phyloP scores from a whole-genome alignment of 1,140 invertebrate genomes.

The Drosophila sproati region DNA sequence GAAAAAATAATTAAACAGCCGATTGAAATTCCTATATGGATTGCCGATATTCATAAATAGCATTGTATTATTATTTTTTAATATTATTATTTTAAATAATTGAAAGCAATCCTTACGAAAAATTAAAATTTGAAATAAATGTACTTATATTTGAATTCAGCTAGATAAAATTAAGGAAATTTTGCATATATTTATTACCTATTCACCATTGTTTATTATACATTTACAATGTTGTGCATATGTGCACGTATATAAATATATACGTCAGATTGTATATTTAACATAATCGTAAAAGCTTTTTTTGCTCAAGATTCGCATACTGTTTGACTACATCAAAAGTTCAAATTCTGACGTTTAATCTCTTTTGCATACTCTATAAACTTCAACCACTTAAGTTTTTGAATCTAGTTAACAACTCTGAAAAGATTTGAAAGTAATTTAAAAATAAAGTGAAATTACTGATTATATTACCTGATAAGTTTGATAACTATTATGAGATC shows the following conservation, averaged over 20 bases:
- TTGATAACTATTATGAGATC: too few species aligned
- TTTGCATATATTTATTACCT: background rate
- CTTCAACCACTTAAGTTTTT: background rate
- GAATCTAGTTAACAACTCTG: too few species aligned
- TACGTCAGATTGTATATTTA: background rate
- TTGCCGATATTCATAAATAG: conserved; percentile 43
- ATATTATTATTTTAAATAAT: conserved; percentile 23
- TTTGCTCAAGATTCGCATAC: conserved; percentile 37
- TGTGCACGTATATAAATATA: too few species aligned
- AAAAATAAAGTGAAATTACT: too few species aligned
- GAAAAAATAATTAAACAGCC: background rate
- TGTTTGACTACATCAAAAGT: conserved; percentile 35
- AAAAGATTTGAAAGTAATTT: too few species aligned
- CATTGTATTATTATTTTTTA: conserved; percentile 15
- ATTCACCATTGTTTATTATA: background rate
- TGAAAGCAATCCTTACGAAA: background rate
- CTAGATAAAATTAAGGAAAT: too few species aligned
- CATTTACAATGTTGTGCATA: too few species aligned
- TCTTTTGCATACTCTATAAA: conserved; percentile 20
- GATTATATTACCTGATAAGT: too few species aligned
- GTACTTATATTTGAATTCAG: too few species aligned
- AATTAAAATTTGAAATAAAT: background rate
- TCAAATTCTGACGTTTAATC: conserved; percentile 13
- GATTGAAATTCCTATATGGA: conserved; percentile 38
- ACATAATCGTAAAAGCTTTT: conserved; percentile 41